These are phyloP conservation scores for Drosophila azteca DNA, from an alignment of 1,140 invertebrate species.

Conservation along the genomic window DNA sequence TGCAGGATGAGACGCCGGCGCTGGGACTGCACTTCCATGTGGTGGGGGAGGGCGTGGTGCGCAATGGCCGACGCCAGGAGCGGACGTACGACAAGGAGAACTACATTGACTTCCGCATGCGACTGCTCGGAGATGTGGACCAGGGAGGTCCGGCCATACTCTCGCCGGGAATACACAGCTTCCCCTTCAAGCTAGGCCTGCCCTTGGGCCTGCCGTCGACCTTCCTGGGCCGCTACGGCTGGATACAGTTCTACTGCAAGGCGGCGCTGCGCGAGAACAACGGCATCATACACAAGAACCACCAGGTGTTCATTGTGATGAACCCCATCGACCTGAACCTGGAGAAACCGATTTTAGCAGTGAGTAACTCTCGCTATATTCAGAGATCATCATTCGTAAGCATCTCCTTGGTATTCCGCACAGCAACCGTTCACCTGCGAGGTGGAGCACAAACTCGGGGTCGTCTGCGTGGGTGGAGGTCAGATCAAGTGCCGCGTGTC, in stretches of 20 bases:
- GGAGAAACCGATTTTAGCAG: conserved; percentile 93
- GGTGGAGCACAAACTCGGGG: conserved; percentile 93
- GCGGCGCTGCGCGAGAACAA: conserved; percentile 94
- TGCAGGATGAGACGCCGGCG: conserved; percentile 96
- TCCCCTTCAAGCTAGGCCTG: conserved; percentile 96
- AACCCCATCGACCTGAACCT: conserved; percentile 97
- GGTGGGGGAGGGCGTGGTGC: conserved; percentile 95
- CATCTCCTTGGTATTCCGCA: conserved; percentile 11
- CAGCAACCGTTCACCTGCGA: conserved; percentile 96
- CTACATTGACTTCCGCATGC: conserved; percentile 97
- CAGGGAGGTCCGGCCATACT: conserved; percentile 90
- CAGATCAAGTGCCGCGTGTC: conserved; percentile 92
- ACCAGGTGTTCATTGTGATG: conserved; percentile 98
- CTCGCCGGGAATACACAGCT: conserved; percentile 97
- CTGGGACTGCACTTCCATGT: conserved; percentile 96
- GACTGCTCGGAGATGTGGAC: conserved; percentile 93
- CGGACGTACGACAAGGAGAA: conserved; percentile 95
- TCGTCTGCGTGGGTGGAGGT: conserved; percentile 93
- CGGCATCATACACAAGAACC: conserved; percentile 96
- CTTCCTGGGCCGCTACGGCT: conserved; percentile 96
- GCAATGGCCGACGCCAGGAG: conserved; percentile 90
- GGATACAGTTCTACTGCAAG: conserved; percentile 98
- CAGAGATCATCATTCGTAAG: neutral
- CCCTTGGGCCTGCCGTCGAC: conserved; percentile 96
- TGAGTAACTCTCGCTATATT: conserved; percentile 85